phyloP scores from a whole-genome alignment of 92 coral and sea anemone genomes.

The Epizoanthus fatuus region DNA sequence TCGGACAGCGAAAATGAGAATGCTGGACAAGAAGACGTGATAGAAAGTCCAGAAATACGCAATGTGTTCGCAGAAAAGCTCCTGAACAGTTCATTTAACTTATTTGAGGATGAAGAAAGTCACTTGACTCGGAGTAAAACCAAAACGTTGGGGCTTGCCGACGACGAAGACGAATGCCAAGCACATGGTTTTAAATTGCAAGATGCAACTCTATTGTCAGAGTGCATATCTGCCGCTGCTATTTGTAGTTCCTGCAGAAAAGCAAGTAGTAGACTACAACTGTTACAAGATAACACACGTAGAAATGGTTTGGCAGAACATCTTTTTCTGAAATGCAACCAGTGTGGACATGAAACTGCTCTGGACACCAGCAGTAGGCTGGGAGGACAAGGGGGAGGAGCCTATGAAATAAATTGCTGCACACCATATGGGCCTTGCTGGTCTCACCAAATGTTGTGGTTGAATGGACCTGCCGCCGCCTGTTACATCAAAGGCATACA shows the following conservation, averaged over 20 bases:
- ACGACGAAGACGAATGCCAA: constrained; percentile 9
- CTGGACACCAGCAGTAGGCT: constrained; percentile 54
- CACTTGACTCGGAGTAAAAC: constrained; percentile 28
- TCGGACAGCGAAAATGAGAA: too few species aligned
- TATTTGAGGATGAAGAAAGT: constrained; percentile 21
- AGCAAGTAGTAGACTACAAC: constrained; percentile 19
- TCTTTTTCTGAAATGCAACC: constrained; percentile 49
- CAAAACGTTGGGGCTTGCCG: constrained; percentile 7
- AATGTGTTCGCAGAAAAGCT: constrained; percentile 33
- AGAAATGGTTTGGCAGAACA: constrained; percentile 33
- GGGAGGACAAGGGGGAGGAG: constrained; percentile 70
- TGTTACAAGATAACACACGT: constrained; percentile 21
- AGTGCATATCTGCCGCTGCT: constrained; percentile 27
- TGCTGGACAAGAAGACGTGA: constrained; percentile 16
- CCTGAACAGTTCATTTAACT: constrained; percentile 17
- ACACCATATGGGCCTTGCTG: constrained; percentile 62
- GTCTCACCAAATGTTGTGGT: constrained; percentile 69
- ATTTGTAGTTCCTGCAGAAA: constrained; percentile 34
- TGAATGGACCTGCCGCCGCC: constrained; percentile 79
- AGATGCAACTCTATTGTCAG: constrained; percentile 25
- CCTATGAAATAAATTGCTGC: constrained; percentile 71
- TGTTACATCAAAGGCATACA: constrained; percentile 70
- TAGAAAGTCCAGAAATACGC: constrained; percentile 37
- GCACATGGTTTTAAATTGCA: constrained; percentile 35
- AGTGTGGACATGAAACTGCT: constrained; percentile 46